phyloP scores from a whole-genome alignment of 2,797 vertebrate species.

The Clarias fuscus region DNA sequence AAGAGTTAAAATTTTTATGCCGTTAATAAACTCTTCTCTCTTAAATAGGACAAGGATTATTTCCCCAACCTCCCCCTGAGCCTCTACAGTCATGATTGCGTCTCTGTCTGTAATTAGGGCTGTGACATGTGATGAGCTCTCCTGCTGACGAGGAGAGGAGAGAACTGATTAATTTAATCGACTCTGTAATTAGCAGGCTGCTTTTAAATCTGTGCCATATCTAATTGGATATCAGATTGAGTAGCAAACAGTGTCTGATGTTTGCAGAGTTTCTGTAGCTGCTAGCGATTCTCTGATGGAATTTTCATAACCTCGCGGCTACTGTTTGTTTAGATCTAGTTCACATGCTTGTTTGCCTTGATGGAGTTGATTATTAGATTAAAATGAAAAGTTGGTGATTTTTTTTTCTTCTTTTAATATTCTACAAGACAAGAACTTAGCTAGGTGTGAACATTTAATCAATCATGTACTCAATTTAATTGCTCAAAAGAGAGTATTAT shows the following conservation, averaged over 20 bases:
- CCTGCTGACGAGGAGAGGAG: constrained; percentile 44
- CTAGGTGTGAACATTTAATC: background rate
- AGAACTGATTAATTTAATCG: constrained; percentile 58
- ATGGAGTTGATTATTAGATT: background rate
- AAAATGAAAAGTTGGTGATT: background rate
- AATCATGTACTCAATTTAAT: background rate
- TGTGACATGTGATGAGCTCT: constrained; percentile 51
- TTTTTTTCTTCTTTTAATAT: background rate
- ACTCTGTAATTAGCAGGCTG: constrained; percentile 50
- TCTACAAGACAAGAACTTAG: background rate
- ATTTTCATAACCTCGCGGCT: background rate
- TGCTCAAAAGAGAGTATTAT: too few species aligned
- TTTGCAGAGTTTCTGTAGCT: constrained; percentile 20
- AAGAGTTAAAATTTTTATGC: constrained; percentile 33
- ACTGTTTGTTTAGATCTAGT: background rate
- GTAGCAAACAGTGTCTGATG: constrained; percentile 33
- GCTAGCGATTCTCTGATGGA: background rate
- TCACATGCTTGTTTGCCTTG: background rate
- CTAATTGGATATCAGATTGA: constrained; percentile 50
- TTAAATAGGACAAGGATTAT: constrained; percentile 44
- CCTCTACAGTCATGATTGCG: constrained; percentile 50
- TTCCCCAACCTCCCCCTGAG: constrained; percentile 42
- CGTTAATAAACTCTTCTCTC: constrained; percentile 40
- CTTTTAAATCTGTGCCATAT: constrained; percentile 48
- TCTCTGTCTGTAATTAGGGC: constrained; percentile 58